Percentiles rank a stretch among this genome's conserved stretches.
Conservation (phyloP, 2,888 invertebrate species). For the Drosophila siamana region DNA sequence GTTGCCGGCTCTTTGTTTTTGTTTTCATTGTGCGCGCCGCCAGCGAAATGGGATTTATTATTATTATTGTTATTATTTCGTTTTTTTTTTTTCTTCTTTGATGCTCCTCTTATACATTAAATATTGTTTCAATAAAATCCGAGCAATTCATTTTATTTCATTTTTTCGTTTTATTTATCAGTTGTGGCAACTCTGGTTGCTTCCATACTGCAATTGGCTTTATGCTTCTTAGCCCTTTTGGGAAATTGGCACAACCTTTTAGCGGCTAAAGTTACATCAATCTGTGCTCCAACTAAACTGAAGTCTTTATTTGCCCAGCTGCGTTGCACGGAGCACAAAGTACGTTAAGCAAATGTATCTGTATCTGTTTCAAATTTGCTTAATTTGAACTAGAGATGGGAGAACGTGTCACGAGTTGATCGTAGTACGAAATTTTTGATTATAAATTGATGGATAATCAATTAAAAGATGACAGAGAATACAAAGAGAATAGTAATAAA, state of each 20-base stretch:
- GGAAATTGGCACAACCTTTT: slow-evolving; percentile 59
- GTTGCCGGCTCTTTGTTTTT: slow-evolving; percentile 44
- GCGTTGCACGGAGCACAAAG: slow-evolving; percentile 33
- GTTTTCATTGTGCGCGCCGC: slow-evolving; percentile 70
- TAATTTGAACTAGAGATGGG: slow-evolving; percentile 49
- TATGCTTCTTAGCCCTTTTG: slow-evolving; percentile 49
- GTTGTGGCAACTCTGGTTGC: slow-evolving; percentile 7
- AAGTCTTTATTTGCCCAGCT: slow-evolving; percentile 74
- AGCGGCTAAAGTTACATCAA: slow-evolving; percentile 69
- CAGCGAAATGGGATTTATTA: slow-evolving; percentile 76
- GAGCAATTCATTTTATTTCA: slow-evolving; percentile 35
- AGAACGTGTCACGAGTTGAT: slow-evolving; percentile 7
- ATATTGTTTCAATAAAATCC: slow-evolving; percentile 73
- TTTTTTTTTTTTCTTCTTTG: slow-evolving; percentile 6
- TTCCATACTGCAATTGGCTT: slow-evolving; percentile 47
- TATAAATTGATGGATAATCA: neutral
- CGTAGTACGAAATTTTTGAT: neutral
- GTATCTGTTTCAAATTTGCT: slow-evolving; percentile 64
- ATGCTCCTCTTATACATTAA: slow-evolving; percentile 71
- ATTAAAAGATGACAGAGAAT: too few species aligned
- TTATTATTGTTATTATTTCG: slow-evolving; percentile 51
- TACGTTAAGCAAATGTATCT: slow-evolving; percentile 41
- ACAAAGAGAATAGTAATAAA: too few species aligned
- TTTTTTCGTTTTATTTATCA: slow-evolving; percentile 37
- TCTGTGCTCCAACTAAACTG: slow-evolving; percentile 35